Percentiles rank a stretch among this genome's conserved stretches.
Evolutionary conservation across 2,888 invertebrate genomes (phyloP).

Genomic region (Alentia gelatinosa): DNA sequence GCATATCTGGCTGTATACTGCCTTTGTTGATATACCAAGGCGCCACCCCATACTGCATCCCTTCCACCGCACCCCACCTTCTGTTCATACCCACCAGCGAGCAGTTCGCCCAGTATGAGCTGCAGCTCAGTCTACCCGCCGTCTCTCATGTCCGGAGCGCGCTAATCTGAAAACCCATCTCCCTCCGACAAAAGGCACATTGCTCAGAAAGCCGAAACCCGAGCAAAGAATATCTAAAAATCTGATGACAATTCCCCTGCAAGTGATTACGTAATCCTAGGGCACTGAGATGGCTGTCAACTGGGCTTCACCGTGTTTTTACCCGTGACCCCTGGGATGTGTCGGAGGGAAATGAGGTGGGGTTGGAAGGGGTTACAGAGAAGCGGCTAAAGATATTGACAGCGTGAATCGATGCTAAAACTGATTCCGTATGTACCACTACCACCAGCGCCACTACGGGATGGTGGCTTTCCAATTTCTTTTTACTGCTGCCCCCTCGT

Average conservation of each 20-base stretch:
- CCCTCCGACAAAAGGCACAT: no score
- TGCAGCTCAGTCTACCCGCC: no score
- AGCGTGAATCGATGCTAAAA: background rate
- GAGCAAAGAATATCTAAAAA: background rate
- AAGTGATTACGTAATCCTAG: background rate
- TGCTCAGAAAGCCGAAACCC: no score
- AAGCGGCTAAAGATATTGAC: background rate
- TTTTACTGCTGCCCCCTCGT: background rate
- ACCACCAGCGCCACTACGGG: background rate
- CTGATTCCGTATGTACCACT: background rate
- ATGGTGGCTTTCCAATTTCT: no score
- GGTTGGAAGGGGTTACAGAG: no score
- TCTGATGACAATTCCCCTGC: background rate
- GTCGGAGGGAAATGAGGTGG: no score
- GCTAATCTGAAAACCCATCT: no score
- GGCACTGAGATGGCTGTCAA: background rate
- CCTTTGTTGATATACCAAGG: background rate
- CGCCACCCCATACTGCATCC: no score
- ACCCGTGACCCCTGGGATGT: background rate
- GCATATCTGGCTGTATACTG: background rate
- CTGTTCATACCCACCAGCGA: no score
- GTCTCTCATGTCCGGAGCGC: no score
- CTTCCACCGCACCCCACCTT: no score
- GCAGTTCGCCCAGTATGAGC: no score
- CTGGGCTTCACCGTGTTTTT: background rate